These are phyloP conservation scores for Samia ricini DNA, from an alignment of 1,140 invertebrate genomes.

Conservation along the genomic window DNA sequence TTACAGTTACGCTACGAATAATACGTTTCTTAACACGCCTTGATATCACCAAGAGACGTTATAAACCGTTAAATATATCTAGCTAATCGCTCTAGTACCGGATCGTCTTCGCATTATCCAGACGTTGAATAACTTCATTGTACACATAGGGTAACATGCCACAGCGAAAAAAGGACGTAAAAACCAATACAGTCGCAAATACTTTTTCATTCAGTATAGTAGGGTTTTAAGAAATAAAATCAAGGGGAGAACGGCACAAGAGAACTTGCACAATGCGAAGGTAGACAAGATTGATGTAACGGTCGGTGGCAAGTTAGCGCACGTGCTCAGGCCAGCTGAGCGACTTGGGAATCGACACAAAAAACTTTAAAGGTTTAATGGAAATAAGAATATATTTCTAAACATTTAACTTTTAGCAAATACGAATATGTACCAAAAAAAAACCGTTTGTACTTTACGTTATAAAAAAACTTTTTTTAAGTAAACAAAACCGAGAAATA, in stretches of 20 bases:
- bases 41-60: conserved; percentile 22
- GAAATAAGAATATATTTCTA: conserved; percentile 23
- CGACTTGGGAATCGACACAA: conserved; percentile 31
- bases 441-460: too few relatives aligned
- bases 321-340: conserved; percentile 67
- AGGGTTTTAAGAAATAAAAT: conserved; percentile 21
- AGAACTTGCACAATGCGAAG: conserved; percentile 47
- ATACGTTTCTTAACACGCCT: background rate
- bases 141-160: conserved; percentile 37
- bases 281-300: conserved; percentile 71
- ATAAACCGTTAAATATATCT: conserved; percentile 66
- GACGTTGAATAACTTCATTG: conserved; percentile 70
- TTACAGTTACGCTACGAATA: background rate
- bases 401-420: too few relatives aligned
- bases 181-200: conserved; percentile 3
- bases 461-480: too few relatives aligned
- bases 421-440: too few relatives aligned
- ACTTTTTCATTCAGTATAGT: conserved; percentile 27
- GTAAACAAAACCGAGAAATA: too few relatives aligned
- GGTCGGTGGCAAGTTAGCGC: conserved; percentile 59
- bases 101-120: conserved; percentile 57
- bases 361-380: conserved; percentile 15
- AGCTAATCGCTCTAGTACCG: conserved; percentile 50
- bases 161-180: conserved; percentile 28
- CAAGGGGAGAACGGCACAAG: background rate